Percentiles rank a stretch among this genome's conserved stretches.
Conservation (phyloP, 2,888 invertebrate genomes). For the Tolmerus cingulatus region DNA sequence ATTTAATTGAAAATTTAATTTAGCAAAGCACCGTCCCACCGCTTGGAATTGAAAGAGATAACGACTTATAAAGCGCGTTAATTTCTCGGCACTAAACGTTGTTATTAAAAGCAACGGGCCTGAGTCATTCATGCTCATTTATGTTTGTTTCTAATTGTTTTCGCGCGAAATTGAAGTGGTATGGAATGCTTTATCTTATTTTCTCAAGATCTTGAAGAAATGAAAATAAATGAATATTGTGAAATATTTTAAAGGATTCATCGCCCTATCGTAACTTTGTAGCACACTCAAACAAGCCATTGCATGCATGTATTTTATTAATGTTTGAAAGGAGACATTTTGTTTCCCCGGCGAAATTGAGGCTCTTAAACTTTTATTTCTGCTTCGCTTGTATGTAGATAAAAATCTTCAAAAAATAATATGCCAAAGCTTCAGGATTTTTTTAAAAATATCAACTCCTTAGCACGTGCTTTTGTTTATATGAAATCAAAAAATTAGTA, state of each 20-base stretch:
- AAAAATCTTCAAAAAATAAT: too few species aligned
- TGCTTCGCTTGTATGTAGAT: too few species aligned
- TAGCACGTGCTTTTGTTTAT: too few species aligned
- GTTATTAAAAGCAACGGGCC: neutral
- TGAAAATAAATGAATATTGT: neutral
- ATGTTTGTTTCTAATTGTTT: neutral
- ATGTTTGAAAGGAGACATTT: too few species aligned
- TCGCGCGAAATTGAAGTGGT: neutral
- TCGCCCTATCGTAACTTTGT: too few species aligned
- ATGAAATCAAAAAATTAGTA: too few species aligned
- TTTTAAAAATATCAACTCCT: too few species aligned
- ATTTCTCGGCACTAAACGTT: neutral
- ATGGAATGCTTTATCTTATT: neutral
- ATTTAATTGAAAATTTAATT: conserved; percentile 37
- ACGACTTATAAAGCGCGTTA: neutral
- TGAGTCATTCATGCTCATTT: neutral
- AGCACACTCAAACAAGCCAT: too few species aligned
- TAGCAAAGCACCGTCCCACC: neutral
- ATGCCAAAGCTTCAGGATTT: too few species aligned
- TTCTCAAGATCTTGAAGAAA: neutral
- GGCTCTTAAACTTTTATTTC: too few species aligned
- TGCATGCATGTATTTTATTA: too few species aligned
- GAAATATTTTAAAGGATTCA: neutral
- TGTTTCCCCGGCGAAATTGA: too few species aligned
- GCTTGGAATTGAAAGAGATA: neutral